Evolutionary conservation across 2,888 invertebrate species (phyloP).

Genomic region (Fragum fragum): DNA sequence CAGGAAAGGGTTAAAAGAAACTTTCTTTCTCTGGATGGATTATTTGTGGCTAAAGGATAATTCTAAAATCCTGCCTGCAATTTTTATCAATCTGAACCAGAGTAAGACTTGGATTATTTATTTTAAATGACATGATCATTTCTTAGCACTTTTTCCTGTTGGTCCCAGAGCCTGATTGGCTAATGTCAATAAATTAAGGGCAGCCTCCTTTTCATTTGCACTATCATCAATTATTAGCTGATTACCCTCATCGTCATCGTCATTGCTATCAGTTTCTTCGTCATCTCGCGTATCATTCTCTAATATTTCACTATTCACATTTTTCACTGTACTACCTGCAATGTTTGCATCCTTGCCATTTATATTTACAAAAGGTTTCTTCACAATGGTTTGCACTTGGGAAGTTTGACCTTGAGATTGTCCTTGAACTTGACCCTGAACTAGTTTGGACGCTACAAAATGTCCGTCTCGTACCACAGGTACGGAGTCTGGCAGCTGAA

Average conservation of each 20-base stretch:
- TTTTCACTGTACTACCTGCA: not conserved
- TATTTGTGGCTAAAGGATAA: too few relatives aligned
- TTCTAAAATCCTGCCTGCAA: too few relatives aligned
- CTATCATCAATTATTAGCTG: conserved; percentile 53
- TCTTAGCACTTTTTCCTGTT: not conserved
- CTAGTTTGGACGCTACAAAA: not conserved
- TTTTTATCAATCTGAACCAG: too few relatives aligned
- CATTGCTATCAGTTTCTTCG: conserved; percentile 27
- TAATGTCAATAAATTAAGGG: conserved; percentile 72
- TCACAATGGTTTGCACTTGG: not conserved
- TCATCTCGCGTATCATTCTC: conserved; percentile 35
- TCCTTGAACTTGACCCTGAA: not conserved
- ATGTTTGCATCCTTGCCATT: not conserved
- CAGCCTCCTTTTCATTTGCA: conserved; percentile 71
- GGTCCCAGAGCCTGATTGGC: conserved; percentile 69
- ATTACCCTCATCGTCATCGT: conserved; percentile 42
- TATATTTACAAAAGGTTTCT: not conserved
- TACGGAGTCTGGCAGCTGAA: not conserved
- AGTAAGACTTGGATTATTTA: too few relatives aligned
- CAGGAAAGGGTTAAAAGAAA: too few relatives aligned
- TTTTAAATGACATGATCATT: too few relatives aligned
- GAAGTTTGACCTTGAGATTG: not conserved
- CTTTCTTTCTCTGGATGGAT: too few relatives aligned
- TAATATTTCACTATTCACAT: not conserved
- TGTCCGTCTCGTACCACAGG: conserved; percentile 24